Evolutionary conservation across 1,140 invertebrate species (phyloP), one percentile per base, ranked within the genome.

Genomic region (Macrotrachela quadricornifera): DNA sequence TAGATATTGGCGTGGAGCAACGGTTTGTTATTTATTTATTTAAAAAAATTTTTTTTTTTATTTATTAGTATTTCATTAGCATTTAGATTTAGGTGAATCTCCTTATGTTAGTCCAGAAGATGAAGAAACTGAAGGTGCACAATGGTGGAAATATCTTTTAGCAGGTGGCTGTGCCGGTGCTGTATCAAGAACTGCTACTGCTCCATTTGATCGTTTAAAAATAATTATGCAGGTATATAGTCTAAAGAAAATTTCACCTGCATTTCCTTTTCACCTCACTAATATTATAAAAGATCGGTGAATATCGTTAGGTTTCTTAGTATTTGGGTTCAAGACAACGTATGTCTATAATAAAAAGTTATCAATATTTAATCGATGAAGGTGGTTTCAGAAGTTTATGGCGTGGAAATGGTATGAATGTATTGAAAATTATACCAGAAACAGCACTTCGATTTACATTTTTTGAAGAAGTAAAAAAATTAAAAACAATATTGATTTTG

Each of bases 381-480:
- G 94, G 94, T 57, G 94, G 94, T n/a, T 61, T 81, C 10, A 71
- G 66, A 37, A 85, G 85, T 50, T 70, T 97, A 48, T 97, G 92
- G 92, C 73, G 92, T 61, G 94, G 94, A 36, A 99, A 99, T 70
- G 87, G 86, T 41, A 88, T 97, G 59, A 99, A 97, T 69, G 86
- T 97, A 40, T 71, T 95, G 55, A 97, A 99, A 76, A 96, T 99
- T 59, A 91, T 86, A 0, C 92, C 92, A 0, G 92, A 97, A 71
- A 85, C 87, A 2, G 92, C 92, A 0, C 68, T 97, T 1, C 97
- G 97, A 68, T 99, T 99, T 66, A 85, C 87, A 69, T 85, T 85
- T 3, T 99, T 97, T 71, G 94, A 99, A 67, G 83, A 95, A 71
- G 69, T 72, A 56, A 51, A 46, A 51, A 30, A 4, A 4, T 30